Evolutionary conservation across 2,113 vertebrate species (phyloP).

Genomic region (Suricata suricatta): DNA sequence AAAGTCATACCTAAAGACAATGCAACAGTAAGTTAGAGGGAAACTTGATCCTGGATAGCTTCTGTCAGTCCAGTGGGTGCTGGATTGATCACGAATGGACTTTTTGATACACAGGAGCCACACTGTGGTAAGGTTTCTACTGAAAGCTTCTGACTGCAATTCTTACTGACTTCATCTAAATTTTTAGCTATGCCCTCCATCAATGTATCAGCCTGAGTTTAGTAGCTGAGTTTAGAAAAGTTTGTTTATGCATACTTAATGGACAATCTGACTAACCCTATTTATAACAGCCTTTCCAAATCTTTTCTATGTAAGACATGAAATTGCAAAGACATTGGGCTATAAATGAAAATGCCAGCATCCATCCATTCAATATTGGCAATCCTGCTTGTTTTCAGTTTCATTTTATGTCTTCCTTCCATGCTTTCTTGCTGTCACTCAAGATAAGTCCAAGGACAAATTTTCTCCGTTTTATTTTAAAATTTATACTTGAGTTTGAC

Average conservation of each 20-base stretch:
- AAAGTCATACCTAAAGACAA: not conserved
- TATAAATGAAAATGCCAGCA: conserved; percentile 74
- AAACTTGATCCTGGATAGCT: not conserved
- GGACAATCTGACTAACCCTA: not conserved
- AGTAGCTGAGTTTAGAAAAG: conserved; percentile 12
- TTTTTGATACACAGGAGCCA: not conserved
- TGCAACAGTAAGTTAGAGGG: not conserved
- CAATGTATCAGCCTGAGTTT: not conserved
- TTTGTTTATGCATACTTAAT: conserved; percentile 7
- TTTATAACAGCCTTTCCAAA: conserved; percentile 51
- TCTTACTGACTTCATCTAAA: not conserved
- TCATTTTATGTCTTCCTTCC: conserved; percentile 68
- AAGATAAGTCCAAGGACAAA: conserved; percentile 51
- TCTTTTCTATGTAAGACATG: conserved; percentile 40
- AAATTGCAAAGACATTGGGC: conserved; percentile 50
- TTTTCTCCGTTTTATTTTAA: conserved; percentile 33
- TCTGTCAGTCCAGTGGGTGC: not conserved
- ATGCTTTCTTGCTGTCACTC: conserved; percentile 62
- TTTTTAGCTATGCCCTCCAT: not conserved
- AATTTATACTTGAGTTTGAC: conserved; percentile 30
- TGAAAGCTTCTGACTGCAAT: not conserved
- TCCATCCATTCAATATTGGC: conserved; percentile 53
- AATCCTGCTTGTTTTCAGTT: conserved; percentile 51
- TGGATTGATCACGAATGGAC: not conserved
- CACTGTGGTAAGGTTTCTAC: not conserved